These are phyloP conservation scores for Drosophila bunnanda DNA, from an alignment of 2,888 invertebrate genomes.

Conservation along the genomic window DNA sequence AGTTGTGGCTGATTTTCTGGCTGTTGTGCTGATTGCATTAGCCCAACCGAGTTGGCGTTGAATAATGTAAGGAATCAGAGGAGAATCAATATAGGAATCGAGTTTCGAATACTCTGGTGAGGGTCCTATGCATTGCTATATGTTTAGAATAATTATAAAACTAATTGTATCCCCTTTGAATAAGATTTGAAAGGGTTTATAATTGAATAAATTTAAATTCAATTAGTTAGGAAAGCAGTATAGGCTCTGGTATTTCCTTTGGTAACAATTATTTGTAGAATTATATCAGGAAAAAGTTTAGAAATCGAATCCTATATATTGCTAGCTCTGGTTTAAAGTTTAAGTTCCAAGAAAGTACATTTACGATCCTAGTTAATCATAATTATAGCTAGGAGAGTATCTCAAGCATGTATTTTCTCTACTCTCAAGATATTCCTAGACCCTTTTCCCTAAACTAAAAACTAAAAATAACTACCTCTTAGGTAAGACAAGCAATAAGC, in stretches of 20 bases:
- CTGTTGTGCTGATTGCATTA: conserved; percentile 51
- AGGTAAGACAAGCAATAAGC: conserved; percentile 7
- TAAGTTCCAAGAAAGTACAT: too few species aligned
- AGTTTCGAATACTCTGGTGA: not conserved
- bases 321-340: too few species aligned
- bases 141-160: not conserved
- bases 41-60: conserved; percentile 23
- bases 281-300: too few species aligned
- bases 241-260: too few species aligned
- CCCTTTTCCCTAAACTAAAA: not conserved
- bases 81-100: not conserved
- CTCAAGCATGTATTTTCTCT: not conserved
- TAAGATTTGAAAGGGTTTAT: not conserved
- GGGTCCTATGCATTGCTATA: not conserved
- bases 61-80: conserved; percentile 31
- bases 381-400: not conserved
- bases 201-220: too few species aligned
- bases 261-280: too few species aligned
- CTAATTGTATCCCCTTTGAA: not conserved
- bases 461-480: conserved; percentile 5
- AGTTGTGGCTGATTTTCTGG: conserved; percentile 39
- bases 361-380: too few species aligned
- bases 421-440: not conserved
- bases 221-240: too few species aligned
- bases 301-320: too few species aligned